Percentiles rank a stretch among this genome's conserved stretches.
Evolutionary conservation across 2,888 invertebrate species (phyloP).

Genomic region (Ormyrus pomaceus): DNA sequence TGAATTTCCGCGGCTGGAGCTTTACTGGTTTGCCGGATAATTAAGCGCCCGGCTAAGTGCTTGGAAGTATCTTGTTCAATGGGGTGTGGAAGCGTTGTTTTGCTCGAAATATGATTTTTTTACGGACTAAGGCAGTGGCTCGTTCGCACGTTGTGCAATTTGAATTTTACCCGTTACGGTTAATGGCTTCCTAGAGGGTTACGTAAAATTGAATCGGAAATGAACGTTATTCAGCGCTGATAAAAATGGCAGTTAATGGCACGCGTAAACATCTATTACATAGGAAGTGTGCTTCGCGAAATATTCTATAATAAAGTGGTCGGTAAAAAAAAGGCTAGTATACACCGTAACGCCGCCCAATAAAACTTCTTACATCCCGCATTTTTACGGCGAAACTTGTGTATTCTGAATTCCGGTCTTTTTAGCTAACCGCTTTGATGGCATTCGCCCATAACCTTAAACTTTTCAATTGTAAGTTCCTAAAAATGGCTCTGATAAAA

Average conservation of each 20-base stretch:
- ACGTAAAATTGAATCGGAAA: conserved; percentile 22
- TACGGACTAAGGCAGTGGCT: too few relatives aligned
- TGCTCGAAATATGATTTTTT: too few relatives aligned
- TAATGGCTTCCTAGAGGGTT: background rate
- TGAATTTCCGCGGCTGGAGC: background rate
- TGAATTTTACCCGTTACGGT: background rate
- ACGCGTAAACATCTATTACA: too few relatives aligned
- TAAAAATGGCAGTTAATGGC: too few relatives aligned
- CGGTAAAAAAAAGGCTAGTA: background rate
- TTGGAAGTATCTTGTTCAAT: too few relatives aligned
- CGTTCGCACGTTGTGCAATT: background rate
- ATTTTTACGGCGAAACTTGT: background rate
- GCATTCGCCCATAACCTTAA: too few relatives aligned
- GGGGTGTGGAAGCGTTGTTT: too few relatives aligned
- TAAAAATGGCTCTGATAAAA: background rate
- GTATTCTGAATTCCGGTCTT: background rate
- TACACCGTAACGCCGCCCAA: background rate
- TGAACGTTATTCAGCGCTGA: background rate
- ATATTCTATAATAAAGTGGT: background rate
- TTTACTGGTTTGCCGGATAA: background rate
- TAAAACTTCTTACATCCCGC: background rate
- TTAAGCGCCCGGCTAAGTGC: background rate
- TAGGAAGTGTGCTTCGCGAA: background rate
- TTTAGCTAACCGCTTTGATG: too few relatives aligned
- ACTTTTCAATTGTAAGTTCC: too few relatives aligned